These are phyloP conservation scores for Actenoides hombroni DNA, from an alignment of 2,113 vertebrate species.

Conservation along the genomic window DNA sequence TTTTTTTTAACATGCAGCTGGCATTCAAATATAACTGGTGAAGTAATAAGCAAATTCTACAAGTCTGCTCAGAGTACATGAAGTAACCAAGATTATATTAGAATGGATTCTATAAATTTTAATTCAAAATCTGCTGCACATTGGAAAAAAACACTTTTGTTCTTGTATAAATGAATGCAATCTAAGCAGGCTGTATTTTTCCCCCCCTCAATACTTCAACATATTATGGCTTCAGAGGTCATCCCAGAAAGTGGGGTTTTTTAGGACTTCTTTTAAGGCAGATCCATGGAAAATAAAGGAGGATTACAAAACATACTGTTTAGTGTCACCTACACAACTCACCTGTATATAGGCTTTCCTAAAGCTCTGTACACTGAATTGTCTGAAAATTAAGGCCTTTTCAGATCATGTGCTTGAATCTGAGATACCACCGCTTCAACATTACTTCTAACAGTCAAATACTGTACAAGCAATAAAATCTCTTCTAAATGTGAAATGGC, in stretches of 20 bases:
- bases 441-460: not conserved
- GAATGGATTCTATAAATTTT: not conserved
- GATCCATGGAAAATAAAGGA: not conserved
- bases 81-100: not conserved
- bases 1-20: not conserved
- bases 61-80: not conserved
- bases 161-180: not conserved
- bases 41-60: not conserved
- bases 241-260: rapidly evolving
- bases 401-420: not conserved
- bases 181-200: not conserved
- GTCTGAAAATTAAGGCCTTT: not conserved
- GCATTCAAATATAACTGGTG: not conserved
- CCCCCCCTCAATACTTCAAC: not conserved
- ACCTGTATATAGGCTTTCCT: not conserved
- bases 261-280: not conserved
- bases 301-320: not conserved
- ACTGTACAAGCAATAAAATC: not conserved
- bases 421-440: not conserved
- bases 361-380: not conserved
- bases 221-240: not conserved
- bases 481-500: not conserved
- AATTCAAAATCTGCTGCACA: not conserved
- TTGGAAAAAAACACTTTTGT: not conserved
- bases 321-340: not conserved